A percentile compares a stretch with the other conserved stretches of the same genome.
phyloP scores from a whole-genome alignment of 2,797 vertebrate genomes.

The Myripristis murdjan region DNA sequence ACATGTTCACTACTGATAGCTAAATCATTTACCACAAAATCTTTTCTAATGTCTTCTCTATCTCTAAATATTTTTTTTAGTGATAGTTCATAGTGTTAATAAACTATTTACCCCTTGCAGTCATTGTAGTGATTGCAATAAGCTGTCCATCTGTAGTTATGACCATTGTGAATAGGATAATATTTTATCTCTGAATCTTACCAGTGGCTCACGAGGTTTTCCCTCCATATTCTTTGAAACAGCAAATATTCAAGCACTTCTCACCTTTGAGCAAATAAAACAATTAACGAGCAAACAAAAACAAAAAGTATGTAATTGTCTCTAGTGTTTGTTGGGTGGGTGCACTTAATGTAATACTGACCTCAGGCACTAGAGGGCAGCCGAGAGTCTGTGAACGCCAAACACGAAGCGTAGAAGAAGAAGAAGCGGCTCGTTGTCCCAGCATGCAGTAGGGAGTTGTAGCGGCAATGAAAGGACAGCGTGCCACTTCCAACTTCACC shows the following conservation, averaged over 20 bases:
- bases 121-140: constrained; percentile 48
- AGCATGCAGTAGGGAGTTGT: constrained; percentile 56
- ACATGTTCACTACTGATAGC: constrained; percentile 23
- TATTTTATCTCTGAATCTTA: constrained; percentile 26
- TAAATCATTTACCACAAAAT: neutral
- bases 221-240: constrained; percentile 38
- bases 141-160: constrained; percentile 36
- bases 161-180: constrained; percentile 35
- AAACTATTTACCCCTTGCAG: constrained; percentile 17
- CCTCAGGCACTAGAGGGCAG: constrained; percentile 43
- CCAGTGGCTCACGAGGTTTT: neutral
- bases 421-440: constrained; percentile 57
- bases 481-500: constrained; percentile 68
- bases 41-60: constrained; percentile 34
- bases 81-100: neutral
- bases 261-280: constrained; percentile 57
- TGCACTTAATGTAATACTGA: neutral
- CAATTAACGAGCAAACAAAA: constrained; percentile 32
- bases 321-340: neutral
- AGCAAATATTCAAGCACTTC: constrained; percentile 7
- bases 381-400: neutral
- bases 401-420: constrained; percentile 6
- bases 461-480: constrained; percentile 84
- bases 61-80: constrained; percentile 23
- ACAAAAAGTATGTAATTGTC: accelerated